A percentile compares a stretch with the other conserved stretches of the same genome.
phyloP scores from a whole-genome alignment of 2,888 invertebrate genomes.

The Achlya flavicornis region DNA sequence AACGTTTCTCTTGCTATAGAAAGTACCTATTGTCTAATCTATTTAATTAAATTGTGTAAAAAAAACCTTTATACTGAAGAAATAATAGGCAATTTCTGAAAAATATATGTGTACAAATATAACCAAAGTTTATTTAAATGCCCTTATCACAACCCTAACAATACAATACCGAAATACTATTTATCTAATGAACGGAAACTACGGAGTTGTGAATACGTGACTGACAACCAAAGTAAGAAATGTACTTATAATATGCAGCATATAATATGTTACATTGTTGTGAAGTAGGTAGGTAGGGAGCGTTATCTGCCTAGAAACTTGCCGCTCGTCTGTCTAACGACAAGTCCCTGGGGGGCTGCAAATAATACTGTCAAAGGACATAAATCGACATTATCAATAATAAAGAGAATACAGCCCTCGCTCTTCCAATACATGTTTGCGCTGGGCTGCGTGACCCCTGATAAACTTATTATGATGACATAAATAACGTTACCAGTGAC shows the following conservation, averaged over 20 bases:
- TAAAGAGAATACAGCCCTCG: conserved; percentile 50
- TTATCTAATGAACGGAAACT: background rate
- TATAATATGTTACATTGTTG: no score
- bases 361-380: conserved; percentile 42
- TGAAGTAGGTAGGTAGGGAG: background rate
- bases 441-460: conserved; percentile 70
- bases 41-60: no score
- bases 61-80: no score
- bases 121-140: no score
- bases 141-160: no score
- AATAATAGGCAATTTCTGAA: no score
- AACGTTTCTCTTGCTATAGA: background rate
- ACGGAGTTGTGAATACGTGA: background rate
- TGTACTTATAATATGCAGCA: background rate
- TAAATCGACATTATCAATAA: conserved; percentile 60
- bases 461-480: conserved; percentile 81
- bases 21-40: no score
- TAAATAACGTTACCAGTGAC: conserved; percentile 61
- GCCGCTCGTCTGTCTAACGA: conserved; percentile 16
- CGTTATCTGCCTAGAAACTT: conserved; percentile 6
- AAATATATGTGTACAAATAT: no score
- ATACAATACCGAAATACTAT: background rate
- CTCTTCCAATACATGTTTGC: conserved; percentile 60
- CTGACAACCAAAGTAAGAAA: background rate
- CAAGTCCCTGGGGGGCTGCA: conserved; percentile 55